These are phyloP conservation scores for Eidolon helvum DNA, from an alignment of 2,113 vertebrate genomes.

Conservation along the genomic window DNA sequence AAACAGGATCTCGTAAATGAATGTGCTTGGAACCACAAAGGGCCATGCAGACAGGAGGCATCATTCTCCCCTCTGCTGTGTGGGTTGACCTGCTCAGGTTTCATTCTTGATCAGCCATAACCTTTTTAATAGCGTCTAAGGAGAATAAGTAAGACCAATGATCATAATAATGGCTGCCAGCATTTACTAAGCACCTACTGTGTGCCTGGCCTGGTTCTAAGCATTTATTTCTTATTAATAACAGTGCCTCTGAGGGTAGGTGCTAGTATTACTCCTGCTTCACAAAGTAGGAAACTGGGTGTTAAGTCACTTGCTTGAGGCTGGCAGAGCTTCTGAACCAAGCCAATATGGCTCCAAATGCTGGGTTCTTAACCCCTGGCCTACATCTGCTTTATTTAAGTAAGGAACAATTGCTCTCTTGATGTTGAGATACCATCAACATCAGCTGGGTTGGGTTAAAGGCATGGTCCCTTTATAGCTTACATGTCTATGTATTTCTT, in stretches of 20 bases:
- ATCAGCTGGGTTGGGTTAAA: neutral
- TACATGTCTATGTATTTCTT: neutral
- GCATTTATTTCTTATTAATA: neutral
- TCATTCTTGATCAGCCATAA: neutral
- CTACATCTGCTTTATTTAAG: neutral
- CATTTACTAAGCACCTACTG: neutral
- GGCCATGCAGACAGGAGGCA: rapidly evolving
- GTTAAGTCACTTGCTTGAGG: neutral
- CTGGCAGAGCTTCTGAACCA: neutral
- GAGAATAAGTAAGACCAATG: neutral
- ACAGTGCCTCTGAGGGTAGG: neutral
- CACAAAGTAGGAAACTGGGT: neutral
- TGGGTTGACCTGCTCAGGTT: neutral
- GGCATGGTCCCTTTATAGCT: neutral
- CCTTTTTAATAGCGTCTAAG: neutral
- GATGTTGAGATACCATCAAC: neutral
- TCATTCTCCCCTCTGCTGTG: neutral
- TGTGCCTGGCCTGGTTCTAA: neutral
- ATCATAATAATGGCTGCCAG: neutral
- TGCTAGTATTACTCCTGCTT: neutral
- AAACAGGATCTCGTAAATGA: neutral
- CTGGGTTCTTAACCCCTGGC: neutral
- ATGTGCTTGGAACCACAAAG: neutral
- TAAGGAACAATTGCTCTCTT: neutral
- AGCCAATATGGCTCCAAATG: too few relatives aligned